Percentiles rank a stretch among this genome's conserved stretches.
Evolutionary conservation across 2,797 vertebrate genomes (phyloP).

Genomic region (Acrossocheilus fasciatus): DNA sequence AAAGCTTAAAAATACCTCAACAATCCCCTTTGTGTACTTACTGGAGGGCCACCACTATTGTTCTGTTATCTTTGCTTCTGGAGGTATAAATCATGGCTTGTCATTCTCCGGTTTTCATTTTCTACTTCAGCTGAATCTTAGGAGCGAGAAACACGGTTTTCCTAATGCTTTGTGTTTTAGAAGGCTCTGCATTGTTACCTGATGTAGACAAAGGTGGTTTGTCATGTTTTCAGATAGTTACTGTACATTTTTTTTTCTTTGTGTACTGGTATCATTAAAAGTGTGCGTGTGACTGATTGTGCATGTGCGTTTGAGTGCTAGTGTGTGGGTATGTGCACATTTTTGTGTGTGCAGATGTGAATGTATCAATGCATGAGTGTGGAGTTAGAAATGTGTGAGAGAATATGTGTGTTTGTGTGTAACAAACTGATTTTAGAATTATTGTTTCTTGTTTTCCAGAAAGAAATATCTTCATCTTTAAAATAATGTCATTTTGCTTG

Average conservation of each 20-base stretch:
- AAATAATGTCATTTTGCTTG: not conserved
- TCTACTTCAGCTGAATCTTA: conserved; percentile 60
- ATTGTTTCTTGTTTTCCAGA: not conserved
- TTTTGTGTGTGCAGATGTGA: conserved; percentile 40
- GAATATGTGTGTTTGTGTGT: not conserved
- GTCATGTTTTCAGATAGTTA: conserved; percentile 70
- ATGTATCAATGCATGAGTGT: not conserved
- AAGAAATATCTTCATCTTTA: not conserved
- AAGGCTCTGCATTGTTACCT: conserved; percentile 74
- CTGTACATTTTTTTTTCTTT: conserved; percentile 29
- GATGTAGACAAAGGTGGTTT: conserved; percentile 75
- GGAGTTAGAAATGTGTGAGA: not conserved
- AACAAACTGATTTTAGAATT: not conserved
- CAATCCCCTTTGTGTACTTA: conserved; percentile 68
- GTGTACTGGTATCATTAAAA: conserved; percentile 49
- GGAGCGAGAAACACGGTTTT: conserved; percentile 65
- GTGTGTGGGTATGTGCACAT: not conserved
- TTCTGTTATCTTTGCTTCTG: conserved; percentile 71
- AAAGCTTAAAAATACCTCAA: conserved; percentile 49
- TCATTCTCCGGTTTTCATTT: conserved; percentile 64
- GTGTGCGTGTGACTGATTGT: conserved; percentile 25
- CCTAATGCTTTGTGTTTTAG: conserved; percentile 72
- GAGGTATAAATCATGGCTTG: conserved; percentile 73
- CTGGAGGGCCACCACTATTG: conserved; percentile 71
- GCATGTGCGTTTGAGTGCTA: conserved; percentile 22